Base-by-base conservation (phyloP, 2,888 invertebrate species). In the Trissolcus japonicus region DNA sequence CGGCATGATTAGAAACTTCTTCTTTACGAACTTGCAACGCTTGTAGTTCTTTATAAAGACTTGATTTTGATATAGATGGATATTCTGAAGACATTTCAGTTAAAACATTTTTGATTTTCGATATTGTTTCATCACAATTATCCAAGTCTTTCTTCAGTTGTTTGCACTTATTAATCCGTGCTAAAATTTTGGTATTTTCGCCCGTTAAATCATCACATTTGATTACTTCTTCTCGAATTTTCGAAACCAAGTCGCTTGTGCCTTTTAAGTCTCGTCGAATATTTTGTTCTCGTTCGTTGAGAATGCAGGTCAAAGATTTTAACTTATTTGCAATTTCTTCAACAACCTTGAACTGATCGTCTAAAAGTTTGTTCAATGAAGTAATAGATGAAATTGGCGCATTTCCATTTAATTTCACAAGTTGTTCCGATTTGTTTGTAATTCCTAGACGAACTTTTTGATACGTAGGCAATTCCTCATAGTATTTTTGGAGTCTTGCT, bases 131-230 rank as follows among this genome's bases (percentile, higher is more conserved):
- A 81, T 93, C 93, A 62, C 94, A 92, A 57, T 91, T 91, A 62
- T 92, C 91, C n/a, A 97, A 89, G 81, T 95, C 93, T 25, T 90
- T 90, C 86, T 95, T 94, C 19, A 96, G 90, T 6, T 91, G 91
- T 85, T 94, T 94, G 81, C 96, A 94, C 77, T 92, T 93, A 75
- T 94, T 92, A 1, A 97, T 90, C 66, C 97, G 93, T 80, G 94
- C 93, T 65, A 96, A 91, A 69, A 98, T 94, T 85, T 95, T 95
- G 0, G 92, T 91, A 83, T 96, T 96, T 81, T 95, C 95, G 0
- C 98, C 97, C 2, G 95, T 95, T 89, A 96, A 92, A 84, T 96
- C 96, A 86, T 97, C 97, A 85, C 96, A 96, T 88, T 95, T 95
- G 50, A 95, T 94, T n/a, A 96, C 92, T 50, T 94, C 93, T 85